Evolutionary conservation across 2,797 vertebrate genomes (phyloP).

Genomic region (Micrastur ruficollis): DNA sequence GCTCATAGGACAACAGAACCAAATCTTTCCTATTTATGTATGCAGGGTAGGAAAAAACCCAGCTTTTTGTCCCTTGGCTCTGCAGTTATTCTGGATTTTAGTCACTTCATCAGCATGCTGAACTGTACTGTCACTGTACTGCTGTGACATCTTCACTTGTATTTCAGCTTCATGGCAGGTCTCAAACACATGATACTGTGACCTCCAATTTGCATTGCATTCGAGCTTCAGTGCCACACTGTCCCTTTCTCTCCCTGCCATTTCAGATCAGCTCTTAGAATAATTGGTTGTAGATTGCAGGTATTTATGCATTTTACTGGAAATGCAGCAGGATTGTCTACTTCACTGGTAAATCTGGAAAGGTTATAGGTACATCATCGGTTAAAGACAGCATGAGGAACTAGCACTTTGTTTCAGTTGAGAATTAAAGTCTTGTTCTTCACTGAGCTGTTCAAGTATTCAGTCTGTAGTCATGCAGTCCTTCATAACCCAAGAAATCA

Average conservation of each 20-base stretch:
- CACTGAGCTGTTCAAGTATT: not conserved
- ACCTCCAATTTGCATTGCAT: not conserved
- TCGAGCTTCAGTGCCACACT: not conserved
- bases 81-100: not conserved
- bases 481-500: not conserved
- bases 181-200: not conserved
- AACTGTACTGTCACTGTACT: not conserved
- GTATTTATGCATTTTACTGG: not conserved
- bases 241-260: not conserved
- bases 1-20: not conserved
- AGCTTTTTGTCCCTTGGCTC: not conserved
- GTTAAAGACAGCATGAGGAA: not conserved
- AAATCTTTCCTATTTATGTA: not conserved
- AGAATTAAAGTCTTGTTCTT: not conserved
- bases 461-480: not conserved
- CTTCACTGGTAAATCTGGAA: not conserved
- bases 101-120: not conserved
- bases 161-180: conserved; percentile 6
- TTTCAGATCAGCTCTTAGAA: not conserved
- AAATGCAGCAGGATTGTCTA: not conserved
- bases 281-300: not conserved
- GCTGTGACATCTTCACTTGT: not conserved
- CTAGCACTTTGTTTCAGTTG: not conserved
- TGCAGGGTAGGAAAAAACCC: accelerated
- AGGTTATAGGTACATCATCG: not conserved